phyloP scores from a whole-genome alignment of 2,797 vertebrate species.

The Gymnocypris eckloni region DNA sequence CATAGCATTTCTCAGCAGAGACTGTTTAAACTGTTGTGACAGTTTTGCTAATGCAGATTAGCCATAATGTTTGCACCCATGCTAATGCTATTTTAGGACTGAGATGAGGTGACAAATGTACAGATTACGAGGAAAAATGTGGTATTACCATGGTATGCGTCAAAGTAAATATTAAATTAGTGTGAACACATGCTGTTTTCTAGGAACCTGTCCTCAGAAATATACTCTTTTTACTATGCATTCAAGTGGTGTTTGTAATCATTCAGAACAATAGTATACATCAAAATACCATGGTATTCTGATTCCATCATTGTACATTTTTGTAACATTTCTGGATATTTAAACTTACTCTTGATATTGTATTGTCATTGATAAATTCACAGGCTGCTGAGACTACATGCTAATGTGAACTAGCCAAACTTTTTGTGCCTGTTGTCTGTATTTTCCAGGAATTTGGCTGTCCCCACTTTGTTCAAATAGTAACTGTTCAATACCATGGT shows the following conservation, averaged over 20 bases:
- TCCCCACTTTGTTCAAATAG: not conserved
- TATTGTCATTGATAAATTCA: not conserved
- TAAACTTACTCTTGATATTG: not conserved
- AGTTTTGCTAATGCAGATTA: not conserved
- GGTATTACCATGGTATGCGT: not conserved
- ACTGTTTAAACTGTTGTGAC: not conserved
- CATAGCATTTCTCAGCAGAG: not conserved
- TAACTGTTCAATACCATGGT: not conserved
- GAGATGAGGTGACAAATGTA: not conserved
- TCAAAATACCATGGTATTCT: not conserved
- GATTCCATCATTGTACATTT: not conserved
- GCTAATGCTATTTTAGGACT: conserved; percentile 2
- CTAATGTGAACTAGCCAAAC: not conserved
- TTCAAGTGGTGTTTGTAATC: not conserved
- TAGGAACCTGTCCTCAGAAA: not conserved
- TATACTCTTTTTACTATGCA: not conserved
- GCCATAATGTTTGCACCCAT: not conserved
- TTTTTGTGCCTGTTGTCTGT: not conserved
- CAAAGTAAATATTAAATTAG: not conserved
- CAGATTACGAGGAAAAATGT: not conserved
- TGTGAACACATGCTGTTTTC: not conserved
- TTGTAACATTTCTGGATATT: not conserved
- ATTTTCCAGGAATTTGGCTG: not conserved
- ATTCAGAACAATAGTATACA: not conserved
- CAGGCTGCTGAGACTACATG: not conserved